Conservation (phyloP, 2,113 vertebrate species). For the Lucifuga dentata region DNA sequence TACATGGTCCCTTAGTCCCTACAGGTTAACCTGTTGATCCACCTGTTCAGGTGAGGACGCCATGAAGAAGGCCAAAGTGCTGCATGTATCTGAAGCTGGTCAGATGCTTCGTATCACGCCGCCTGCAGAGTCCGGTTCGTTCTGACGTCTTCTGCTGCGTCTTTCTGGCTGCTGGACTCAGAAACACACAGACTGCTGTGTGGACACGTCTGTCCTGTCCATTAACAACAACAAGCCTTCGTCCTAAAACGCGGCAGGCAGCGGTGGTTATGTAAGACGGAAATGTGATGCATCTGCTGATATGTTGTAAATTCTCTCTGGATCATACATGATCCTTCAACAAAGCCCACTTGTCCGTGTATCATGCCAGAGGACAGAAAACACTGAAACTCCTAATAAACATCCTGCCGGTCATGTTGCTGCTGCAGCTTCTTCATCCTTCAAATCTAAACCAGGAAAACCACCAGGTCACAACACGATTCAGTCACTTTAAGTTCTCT, state of each 20-base stretch:
- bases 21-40: no score
- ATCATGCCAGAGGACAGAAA: conserved; percentile 32
- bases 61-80: no score
- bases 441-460: neutral
- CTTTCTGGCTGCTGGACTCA: conserved; percentile 42
- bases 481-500: neutral
- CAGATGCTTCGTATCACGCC: no score
- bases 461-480: no score
- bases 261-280: conserved; percentile 74
- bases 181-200: conserved; percentile 66
- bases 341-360: conserved; percentile 68
- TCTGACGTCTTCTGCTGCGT: no score
- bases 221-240: conserved; percentile 76
- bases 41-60: no score
- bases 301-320: conserved; percentile 69
- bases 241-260: conserved; percentile 68
- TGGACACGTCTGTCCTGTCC: conserved; percentile 68
- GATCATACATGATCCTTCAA: conserved; percentile 57
- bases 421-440: neutral
- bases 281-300: conserved; percentile 80
- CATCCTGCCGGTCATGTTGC: conserved; percentile 5
- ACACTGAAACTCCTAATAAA: conserved; percentile 26
- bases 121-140: no score
- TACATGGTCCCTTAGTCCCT: conserved; percentile 3
- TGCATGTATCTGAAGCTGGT: no score